These are phyloP conservation scores for Camelus dromedarius DNA, from an alignment of 2,113 vertebrate species.

Conservation along the genomic window DNA sequence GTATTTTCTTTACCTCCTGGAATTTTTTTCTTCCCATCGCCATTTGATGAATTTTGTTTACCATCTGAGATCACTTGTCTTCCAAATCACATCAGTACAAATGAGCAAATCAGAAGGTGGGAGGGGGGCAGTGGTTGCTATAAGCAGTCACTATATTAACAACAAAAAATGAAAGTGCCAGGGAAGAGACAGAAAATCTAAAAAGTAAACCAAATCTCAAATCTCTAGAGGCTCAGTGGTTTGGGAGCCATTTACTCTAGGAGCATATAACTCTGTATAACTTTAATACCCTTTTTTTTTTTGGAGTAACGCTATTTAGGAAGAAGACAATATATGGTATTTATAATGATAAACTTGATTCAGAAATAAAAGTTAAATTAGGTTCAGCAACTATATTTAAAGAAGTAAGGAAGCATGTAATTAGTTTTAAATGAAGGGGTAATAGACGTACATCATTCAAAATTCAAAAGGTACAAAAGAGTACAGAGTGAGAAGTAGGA, in stretches of 20 bases:
- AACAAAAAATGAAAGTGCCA: background rate
- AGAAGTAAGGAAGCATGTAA: background rate
- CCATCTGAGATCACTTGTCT: background rate
- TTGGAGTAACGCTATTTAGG: background rate
- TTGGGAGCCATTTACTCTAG: background rate
- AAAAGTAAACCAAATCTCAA: background rate
- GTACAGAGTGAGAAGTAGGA: background rate
- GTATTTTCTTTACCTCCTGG: background rate
- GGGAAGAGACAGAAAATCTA: background rate
- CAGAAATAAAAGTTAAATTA: constrained; percentile 31
- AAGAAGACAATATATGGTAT: background rate
- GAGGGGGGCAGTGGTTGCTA: background rate
- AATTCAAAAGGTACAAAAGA: background rate
- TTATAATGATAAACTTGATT: constrained; percentile 13
- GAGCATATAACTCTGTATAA: background rate
- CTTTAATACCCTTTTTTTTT: background rate
- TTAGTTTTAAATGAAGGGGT: background rate
- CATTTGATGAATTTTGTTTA: background rate
- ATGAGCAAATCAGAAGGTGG: background rate
- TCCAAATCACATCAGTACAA: constrained; percentile 29
- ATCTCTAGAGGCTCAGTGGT: background rate
- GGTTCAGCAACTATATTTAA: background rate
- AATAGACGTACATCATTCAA: background rate
- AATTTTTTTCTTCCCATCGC: background rate
- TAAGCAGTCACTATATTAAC: background rate